Conservation (phyloP, 2,113 vertebrate genomes). For the Indri indri region DNA sequence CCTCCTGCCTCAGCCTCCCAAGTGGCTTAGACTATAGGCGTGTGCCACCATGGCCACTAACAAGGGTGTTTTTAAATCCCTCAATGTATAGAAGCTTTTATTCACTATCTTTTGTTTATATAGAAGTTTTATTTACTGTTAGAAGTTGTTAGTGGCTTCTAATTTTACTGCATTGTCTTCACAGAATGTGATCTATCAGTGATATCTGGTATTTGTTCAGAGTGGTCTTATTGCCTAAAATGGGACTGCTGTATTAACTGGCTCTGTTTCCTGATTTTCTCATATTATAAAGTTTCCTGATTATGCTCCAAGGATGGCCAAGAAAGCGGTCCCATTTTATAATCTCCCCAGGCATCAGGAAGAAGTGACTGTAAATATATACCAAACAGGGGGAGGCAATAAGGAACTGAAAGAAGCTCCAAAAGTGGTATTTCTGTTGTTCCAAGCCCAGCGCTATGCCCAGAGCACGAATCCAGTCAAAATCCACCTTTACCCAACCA, state of each 20-base stretch:
- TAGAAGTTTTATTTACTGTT: background rate
- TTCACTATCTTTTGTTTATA: too few species aligned
- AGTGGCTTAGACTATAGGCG: too few species aligned
- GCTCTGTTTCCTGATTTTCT: background rate
- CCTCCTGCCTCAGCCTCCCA: too few species aligned
- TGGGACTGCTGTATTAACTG: background rate
- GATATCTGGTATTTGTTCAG: background rate
- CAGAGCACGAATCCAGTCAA: background rate
- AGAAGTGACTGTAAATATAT: background rate
- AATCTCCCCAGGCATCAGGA: background rate
- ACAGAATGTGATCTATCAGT: background rate
- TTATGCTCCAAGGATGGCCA: background rate
- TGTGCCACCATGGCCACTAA: too few species aligned
- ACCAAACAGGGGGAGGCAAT: background rate
- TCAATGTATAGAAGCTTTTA: background rate
- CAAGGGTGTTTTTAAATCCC: background rate
- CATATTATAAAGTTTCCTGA: background rate
- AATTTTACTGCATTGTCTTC: background rate
- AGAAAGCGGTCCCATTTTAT: background rate
- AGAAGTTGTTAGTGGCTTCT: background rate
- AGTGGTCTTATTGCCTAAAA: background rate
- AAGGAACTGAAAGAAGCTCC: background rate
- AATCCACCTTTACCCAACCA: accelerated
- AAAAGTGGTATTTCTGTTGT: background rate
- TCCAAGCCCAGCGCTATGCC: background rate